phyloP scores from a whole-genome alignment of 1,140 invertebrate genomes.

The Brachionus koreanus region DNA sequence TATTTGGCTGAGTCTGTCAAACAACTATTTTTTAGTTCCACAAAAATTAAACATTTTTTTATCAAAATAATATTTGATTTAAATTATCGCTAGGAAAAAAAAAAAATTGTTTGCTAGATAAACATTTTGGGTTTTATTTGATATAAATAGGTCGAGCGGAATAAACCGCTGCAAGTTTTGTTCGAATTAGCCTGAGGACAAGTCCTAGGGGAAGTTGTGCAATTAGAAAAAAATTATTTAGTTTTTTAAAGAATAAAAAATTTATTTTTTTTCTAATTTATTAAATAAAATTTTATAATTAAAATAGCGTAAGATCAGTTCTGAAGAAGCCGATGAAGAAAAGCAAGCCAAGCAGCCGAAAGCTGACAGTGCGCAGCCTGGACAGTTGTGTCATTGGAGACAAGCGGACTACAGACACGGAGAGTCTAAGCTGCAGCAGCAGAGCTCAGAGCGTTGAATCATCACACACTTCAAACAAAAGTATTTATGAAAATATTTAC shows the following conservation, averaged over 20 bases:
- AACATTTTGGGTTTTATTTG: background rate
- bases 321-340: slow-evolving; percentile 27
- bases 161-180: background rate
- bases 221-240: background rate
- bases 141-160: background rate
- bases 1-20: background rate
- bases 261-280: background rate
- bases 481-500: background rate
- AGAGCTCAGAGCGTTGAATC: slow-evolving; percentile 25
- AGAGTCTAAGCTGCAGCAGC: background rate
- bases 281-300: background rate
- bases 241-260: background rate
- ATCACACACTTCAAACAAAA: slow-evolving; percentile 10
- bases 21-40: background rate
- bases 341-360: background rate
- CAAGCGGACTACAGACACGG: background rate
- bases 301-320: background rate
- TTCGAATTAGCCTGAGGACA: background rate
- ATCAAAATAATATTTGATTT: too few species aligned
- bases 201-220: background rate
- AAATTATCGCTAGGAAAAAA: too few species aligned
- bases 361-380: background rate
- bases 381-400: background rate
- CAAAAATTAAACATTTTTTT: background rate
- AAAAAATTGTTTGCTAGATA: background rate